Base-by-base conservation (phyloP, 1,140 invertebrate species). In the Zeugodacus cucurbitae region DNA sequence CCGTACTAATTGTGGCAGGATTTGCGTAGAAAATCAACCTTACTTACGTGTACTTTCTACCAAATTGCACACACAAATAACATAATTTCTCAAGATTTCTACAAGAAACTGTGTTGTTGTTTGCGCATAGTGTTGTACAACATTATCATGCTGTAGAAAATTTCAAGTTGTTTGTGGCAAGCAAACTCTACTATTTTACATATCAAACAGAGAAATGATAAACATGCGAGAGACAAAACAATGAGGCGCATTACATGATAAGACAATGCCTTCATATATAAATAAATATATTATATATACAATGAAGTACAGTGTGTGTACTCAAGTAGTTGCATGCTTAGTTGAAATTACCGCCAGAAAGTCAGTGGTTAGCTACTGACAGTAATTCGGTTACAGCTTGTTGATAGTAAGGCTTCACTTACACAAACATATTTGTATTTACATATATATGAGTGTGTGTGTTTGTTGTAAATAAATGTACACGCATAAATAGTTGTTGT, bases 1-100 rank as follows among this genome's bases (percentile, higher is more conserved):
- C 74, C 74, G 74, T 82, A 82, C 74, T 82, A 82, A 82, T 82
- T 82, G 74, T 82, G 74, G 74, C 74, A 82, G 74, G 74, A 44
- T 82, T 82, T 82, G 74, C 41, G 74, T 48, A 26, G 74, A 82
- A 82, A 82, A 82, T 48, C 74, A 32, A 82, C 74, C n/a, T 44
- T 70, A 70, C 32, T 70, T 70, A 3, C 58, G 26, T 34, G 32
- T 70, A 70, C 26, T 29, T 70, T 29, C 64, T 26, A 4, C 64
- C 6, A 62, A 62, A 29, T 5, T 14, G 74, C 41, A n/a, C 20
- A 29, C 41, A 82, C 48, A 82, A 82, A 82, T 82, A 48, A 82
- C 74, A 82, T 82, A 82, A 82, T 82, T 82, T 82, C 41, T 82
- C 74, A 48, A 48, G 74, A 82, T 82, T 82, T 82, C 41, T 41